These are phyloP conservation scores for Calvadosia cruxmelitensis DNA, from an alignment of 30 jellyfish, hydroid and myxozoan species.

Conservation along the genomic window DNA sequence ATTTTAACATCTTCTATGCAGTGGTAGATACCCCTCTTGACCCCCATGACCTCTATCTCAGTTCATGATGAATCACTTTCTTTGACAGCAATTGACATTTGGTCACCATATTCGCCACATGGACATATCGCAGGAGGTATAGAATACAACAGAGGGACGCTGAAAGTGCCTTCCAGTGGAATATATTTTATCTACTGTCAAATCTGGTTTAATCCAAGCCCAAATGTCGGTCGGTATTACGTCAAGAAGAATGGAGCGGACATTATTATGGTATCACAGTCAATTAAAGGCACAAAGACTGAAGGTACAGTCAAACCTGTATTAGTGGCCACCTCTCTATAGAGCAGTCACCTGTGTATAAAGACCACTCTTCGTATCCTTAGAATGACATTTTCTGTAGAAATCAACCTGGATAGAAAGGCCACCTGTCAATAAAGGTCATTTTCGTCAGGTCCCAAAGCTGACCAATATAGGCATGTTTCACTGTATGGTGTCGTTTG, in stretches of 20 bases:
- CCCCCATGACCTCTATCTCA: too few relatives aligned
- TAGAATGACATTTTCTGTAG: not conserved
- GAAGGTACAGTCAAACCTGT: slow-evolving; percentile 3
- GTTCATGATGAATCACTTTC: too few relatives aligned
- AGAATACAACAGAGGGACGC: not conserved
- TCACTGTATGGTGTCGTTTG: too few relatives aligned
- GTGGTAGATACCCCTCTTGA: too few relatives aligned
- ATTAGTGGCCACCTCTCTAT: not conserved
- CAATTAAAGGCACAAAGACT: not conserved
- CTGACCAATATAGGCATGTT: not conserved
- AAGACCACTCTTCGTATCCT: not conserved
- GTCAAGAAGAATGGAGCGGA: not conserved
- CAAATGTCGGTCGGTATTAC: not conserved
- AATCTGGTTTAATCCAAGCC: slow-evolving; percentile 1
- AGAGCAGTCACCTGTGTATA: not conserved
- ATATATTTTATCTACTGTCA: not conserved
- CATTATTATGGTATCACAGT: not conserved
- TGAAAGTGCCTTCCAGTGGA: not conserved
- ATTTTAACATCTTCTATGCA: too few relatives aligned
- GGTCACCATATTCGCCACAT: not conserved
- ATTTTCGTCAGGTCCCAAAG: not conserved
- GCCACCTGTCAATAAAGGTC: slow-evolving; percentile 1
- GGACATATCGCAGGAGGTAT: not conserved
- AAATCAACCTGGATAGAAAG: not conserved
- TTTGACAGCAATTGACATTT: not conserved